These are phyloP conservation scores for Ephialtes manifestator DNA, from an alignment of 2,888 invertebrate genomes.

Conservation along the genomic window DNA sequence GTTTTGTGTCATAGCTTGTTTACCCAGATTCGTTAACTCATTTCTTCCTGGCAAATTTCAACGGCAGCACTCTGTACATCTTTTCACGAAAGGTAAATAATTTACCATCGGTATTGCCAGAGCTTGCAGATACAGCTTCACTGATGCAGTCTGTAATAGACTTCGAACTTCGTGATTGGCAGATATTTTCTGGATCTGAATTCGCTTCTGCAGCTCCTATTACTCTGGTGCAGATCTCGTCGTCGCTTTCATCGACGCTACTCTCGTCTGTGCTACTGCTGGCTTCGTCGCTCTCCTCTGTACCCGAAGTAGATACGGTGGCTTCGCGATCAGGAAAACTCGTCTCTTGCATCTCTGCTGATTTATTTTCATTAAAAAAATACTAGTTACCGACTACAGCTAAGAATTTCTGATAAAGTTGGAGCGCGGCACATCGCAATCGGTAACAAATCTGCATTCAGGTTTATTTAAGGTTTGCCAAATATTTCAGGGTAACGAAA, in stretches of 20 bases:
- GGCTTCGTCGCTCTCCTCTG: slow-evolving; percentile 44
- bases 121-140: not conserved
- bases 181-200: not conserved
- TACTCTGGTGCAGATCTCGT: not conserved
- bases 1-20: not conserved
- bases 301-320: slow-evolving; percentile 23
- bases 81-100: slow-evolving; percentile 41
- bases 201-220: slow-evolving; percentile 14
- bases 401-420: too few species aligned
- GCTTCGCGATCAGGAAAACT: slow-evolving; percentile 7
- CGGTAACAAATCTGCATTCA: not conserved
- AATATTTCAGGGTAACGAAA: too few species aligned
- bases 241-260: slow-evolving; percentile 34
- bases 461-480: not conserved
- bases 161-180: not conserved
- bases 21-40: slow-evolving; percentile 3
- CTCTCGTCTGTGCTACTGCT: slow-evolving; percentile 20
- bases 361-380: slow-evolving; percentile 23
- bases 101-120: slow-evolving; percentile 14
- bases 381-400: not conserved
- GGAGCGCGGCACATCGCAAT: too few species aligned
- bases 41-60: slow-evolving; percentile 36
- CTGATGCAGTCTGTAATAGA: slow-evolving; percentile 31
- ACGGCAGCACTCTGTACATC: slow-evolving; percentile 32
- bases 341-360: slow-evolving; percentile 1